Evolutionary conservation across 1,140 invertebrate genomes (phyloP), one percentile per base, ranked within the genome.

Genomic region (Drosophila micromelanica): DNA sequence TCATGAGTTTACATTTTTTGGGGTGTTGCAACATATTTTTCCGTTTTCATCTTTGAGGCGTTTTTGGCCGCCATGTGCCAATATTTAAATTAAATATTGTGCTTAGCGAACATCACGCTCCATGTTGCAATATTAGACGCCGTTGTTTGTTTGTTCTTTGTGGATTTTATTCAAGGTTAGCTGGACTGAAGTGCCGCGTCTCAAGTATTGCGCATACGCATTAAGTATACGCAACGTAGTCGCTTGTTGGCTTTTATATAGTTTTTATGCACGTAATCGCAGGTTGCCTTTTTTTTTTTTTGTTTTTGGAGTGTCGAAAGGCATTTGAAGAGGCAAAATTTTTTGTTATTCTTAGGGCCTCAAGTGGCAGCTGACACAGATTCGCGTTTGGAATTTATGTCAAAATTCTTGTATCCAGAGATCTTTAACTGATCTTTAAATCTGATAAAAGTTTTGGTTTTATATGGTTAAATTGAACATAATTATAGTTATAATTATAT

Each of bases 21-120:
- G 11, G n/a, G 30, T 20, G 32, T 85, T 85, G 80, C 80, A 79
- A 71, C 77, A 74, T 61, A 32, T 49, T 30, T 46, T 59, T 55
- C 67, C 38, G 51, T 55, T 63, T 65, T 49, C 46, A 73, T 73
- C 74, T 80, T 76, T 73, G 68, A 55, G 15, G 52, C 59, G 23
- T 69, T 23, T 23, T 54, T 15, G 55, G 40, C 46, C 9, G 38
- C 57, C 71, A 78, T 89, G 78, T 87, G 82, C 82, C 73, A 89
- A 82, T 87, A 87, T 87, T 89, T 87, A 87, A 89, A 87, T 87
- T 82, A 87, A 87, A 87, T 87, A 87, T 87, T 87, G 78, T 87
- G 82, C 82, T 87, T 87, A 87, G 87, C 82, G 82, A 89, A 72
- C 82, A 84, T 82, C 84, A 82, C 71, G 30, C 13, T 63, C 42